Evolutionary conservation across 2,113 vertebrate genomes (phyloP).

Genomic region (Australoheros scitulus): DNA sequence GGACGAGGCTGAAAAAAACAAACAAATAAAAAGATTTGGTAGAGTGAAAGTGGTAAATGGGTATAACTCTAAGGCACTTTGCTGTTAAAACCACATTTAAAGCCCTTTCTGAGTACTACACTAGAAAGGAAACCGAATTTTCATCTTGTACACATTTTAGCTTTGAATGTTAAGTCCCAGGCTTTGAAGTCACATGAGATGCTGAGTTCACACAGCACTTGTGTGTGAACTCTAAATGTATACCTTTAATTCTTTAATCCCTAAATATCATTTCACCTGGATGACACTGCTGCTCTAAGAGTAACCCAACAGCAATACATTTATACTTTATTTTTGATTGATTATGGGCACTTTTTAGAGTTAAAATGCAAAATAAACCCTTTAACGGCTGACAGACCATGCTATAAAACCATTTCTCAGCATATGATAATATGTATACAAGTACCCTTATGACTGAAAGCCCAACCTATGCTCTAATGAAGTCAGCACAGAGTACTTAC

Average conservation of each 20-base stretch:
- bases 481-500: constrained; percentile 81
- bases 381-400: neutral
- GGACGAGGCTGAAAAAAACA: constrained; percentile 85
- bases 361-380: neutral
- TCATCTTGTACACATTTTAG: neutral
- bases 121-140: neutral
- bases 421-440: constrained; percentile 6
- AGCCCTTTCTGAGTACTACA: neutral
- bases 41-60: neutral
- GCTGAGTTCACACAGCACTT: neutral
- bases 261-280: neutral
- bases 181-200: neutral
- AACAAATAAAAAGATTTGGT: neutral
- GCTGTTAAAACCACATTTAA: neutral
- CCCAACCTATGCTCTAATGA: neutral
- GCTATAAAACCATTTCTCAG: neutral
- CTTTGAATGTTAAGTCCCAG: neutral
- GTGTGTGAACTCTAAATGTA: neutral
- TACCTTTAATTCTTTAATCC: neutral
- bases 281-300: neutral
- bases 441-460: neutral
- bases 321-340: neutral
- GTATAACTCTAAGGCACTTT: neutral
- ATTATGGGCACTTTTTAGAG: neutral
- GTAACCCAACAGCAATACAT: no score